These are phyloP conservation scores for Oceanodroma leucorhoa DNA, from an alignment of 2,797 vertebrate genomes.

Conservation along the genomic window DNA sequence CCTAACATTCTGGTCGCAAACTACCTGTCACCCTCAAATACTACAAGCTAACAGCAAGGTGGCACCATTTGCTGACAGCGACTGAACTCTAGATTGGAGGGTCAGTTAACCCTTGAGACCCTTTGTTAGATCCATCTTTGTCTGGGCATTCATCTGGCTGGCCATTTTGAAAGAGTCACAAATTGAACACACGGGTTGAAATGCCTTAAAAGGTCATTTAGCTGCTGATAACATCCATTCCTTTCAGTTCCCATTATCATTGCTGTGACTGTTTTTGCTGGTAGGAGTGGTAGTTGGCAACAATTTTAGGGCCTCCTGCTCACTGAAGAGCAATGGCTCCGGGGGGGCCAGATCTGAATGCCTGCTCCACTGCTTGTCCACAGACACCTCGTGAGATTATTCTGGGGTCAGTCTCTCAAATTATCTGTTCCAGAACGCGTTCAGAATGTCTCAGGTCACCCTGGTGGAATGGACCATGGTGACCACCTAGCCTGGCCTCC, in stretches of 20 bases:
- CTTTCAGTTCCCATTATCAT: background rate
- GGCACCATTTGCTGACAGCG: constrained; percentile 22
- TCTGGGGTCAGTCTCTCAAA: background rate
- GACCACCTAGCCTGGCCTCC: background rate
- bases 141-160: background rate
- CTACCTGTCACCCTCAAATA: constrained; percentile 23
- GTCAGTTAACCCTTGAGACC: background rate
- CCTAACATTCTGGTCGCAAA: constrained; percentile 62
- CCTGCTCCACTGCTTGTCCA: background rate
- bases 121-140: background rate
- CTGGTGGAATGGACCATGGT: background rate
- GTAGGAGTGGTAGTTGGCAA: background rate
- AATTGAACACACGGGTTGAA: background rate
- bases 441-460: background rate
- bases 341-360: background rate
- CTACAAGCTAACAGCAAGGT: constrained; percentile 19
- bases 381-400: background rate
- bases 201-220: background rate
- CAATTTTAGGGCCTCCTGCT: background rate
- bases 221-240: background rate
- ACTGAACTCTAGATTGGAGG: background rate
- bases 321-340: background rate
- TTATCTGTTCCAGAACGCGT: background rate
- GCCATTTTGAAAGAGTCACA: background rate
- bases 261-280: background rate